phyloP scores from a whole-genome alignment of 92 coral and sea anemone species.

The Epizoanthus rinbou region DNA sequence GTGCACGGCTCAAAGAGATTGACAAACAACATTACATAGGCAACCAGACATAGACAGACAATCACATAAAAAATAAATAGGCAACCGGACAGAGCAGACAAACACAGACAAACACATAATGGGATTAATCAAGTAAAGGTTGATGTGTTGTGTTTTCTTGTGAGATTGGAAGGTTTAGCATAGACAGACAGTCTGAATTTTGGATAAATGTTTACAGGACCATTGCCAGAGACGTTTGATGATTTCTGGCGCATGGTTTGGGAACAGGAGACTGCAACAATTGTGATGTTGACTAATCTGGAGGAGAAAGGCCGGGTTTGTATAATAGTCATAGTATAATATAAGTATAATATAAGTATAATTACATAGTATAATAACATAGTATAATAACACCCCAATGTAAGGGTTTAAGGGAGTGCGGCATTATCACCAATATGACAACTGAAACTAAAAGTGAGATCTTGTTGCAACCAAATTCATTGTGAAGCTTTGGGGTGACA shows the following conservation, averaged over 20 bases:
- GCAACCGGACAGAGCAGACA: background rate
- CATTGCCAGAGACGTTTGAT: constrained; percentile 92
- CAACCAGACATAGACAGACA: background rate
- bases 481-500: too few species aligned
- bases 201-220: constrained; percentile 59
- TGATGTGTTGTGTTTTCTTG: too few species aligned
- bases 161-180: too few species aligned
- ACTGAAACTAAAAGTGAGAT: too few species aligned
- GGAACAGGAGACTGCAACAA: constrained; percentile 90
- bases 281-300: constrained; percentile 94
- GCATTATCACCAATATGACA: too few species aligned
- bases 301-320: constrained; percentile 56
- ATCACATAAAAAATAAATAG: background rate
- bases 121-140: too few species aligned
- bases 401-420: too few species aligned
- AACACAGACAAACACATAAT: background rate
- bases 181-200: background rate
- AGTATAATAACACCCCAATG: too few species aligned
- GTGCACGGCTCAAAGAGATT: background rate
- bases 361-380: too few species aligned
- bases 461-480: too few species aligned
- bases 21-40: background rate
- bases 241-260: constrained; percentile 99
- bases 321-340: background rate
- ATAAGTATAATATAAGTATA: too few species aligned